phyloP scores from a whole-genome alignment of 2,797 vertebrate genomes.

The Anguilla marmorata region DNA sequence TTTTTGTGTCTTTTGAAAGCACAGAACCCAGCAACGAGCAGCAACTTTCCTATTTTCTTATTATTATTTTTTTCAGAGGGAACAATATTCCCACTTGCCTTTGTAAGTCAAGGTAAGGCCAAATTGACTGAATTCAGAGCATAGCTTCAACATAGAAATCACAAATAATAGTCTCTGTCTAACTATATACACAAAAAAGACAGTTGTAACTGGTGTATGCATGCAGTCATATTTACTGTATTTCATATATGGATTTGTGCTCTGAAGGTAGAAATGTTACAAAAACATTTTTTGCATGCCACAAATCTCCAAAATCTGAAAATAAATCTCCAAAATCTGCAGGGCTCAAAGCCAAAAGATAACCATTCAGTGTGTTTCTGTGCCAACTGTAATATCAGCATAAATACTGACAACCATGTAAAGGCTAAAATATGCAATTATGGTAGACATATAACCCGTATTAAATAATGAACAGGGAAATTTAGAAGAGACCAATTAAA shows the following conservation, averaged over 20 bases:
- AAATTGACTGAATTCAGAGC: neutral
- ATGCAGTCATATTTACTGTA: neutral
- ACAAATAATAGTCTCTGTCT: neutral
- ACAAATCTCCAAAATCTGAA: neutral
- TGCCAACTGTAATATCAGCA: slow-evolving; percentile 42
- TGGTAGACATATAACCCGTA: slow-evolving; percentile 48
- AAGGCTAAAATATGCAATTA: slow-evolving; percentile 50
- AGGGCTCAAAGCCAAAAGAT: slow-evolving; percentile 14
- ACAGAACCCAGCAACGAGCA: too few relatives aligned
- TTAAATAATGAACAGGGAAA: slow-evolving; percentile 58
- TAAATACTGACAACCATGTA: slow-evolving; percentile 54
- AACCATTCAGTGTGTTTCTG: slow-evolving; percentile 13
- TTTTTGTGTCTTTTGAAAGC: too few relatives aligned
- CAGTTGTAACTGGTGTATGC: neutral
- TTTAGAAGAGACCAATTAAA: slow-evolving; percentile 53
- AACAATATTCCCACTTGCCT: too few relatives aligned
- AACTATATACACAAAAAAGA: neutral
- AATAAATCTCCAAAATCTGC: neutral
- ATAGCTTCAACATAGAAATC: neutral
- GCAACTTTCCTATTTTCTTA: too few relatives aligned
- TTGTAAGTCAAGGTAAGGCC: neutral
- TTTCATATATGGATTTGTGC: neutral
- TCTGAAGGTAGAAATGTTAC: too few relatives aligned
- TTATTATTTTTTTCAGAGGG: too few relatives aligned
- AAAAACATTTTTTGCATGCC: neutral